Base-by-base conservation (phyloP, 2,888 invertebrate genomes). In the Cataglyphis rosenhaueri region DNA sequence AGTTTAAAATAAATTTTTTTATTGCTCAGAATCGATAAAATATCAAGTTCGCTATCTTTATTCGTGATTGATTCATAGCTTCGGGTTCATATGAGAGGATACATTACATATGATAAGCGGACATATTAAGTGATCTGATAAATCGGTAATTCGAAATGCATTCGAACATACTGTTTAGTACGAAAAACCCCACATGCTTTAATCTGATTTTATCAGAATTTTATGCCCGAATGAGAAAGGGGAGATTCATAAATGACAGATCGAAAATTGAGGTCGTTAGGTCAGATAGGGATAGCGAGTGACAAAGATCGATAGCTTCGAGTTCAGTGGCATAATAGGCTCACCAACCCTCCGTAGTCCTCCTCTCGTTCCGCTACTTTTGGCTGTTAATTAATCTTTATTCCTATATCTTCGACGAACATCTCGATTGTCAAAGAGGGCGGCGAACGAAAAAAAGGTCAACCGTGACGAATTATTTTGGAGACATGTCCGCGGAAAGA, bases 281-380 rank as follows among this genome's bases (percentile, higher is more conserved):
- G 76, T 61, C 35, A 59, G 82, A 85, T 62, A 84, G 83, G 48
- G 71, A 81, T 74, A 84, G 81, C 18, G 52, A 32, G 29, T 55
- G 88, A 86, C 88, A 85, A 65, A 87, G 88, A 88, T 73, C 84
- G 88, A 88, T 88, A 81, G 87, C 83, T 66, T 71, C 59, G 79
- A 64, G 66, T 59, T 70, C 57, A 59, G 32, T 59, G 68, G 29
- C 15, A 81, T 83, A 87, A 85, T 85, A 83, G 78, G 74, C 73
- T 64, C 29, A 29, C 41, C 79, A 62, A 44, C 61, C 84, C 61
- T 55, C 57, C 44, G 21, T 64, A n/a, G 8, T 48, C n/a, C 32
- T 35, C 21, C n/a, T 52, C 48, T n/a, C 48, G n/a, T n/a, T n/a
- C 57, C 21, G 29, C 44, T 59, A 70, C 8, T 35, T 85, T 55